These are phyloP conservation scores for Drosophila aff. DNA, from an alignment of 1,140 invertebrate genomes.

Conservation along the genomic window DNA sequence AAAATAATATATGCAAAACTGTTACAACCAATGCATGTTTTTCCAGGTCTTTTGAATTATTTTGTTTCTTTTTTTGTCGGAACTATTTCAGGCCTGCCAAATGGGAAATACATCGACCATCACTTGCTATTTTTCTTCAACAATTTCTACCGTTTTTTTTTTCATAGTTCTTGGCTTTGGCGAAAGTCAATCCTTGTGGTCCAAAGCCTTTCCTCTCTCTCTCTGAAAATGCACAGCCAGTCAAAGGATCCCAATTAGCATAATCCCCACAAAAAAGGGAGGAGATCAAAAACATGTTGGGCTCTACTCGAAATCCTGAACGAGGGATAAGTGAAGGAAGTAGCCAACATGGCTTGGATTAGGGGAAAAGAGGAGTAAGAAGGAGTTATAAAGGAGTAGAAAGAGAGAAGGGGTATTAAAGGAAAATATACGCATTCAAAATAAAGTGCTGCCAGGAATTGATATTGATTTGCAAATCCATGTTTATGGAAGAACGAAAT, in stretches of 20 bases:
- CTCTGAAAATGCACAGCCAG: background rate
- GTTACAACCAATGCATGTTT: background rate
- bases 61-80: background rate
- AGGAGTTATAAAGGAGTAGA: background rate
- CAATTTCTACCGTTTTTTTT: background rate
- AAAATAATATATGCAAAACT: background rate
- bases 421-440: background rate
- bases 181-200: background rate
- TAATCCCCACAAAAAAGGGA: constrained; percentile 10
- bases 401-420: background rate
- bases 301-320: background rate
- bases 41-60: background rate
- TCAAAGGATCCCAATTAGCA: constrained; percentile 39
- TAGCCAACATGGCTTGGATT: background rate
- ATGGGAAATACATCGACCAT: background rate
- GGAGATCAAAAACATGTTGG: constrained; percentile 1
- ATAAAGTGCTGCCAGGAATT: background rate
- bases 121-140: background rate
- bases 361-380: background rate
- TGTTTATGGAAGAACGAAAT: background rate
- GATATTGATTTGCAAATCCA: background rate
- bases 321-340: background rate
- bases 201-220: background rate
- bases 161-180: background rate
- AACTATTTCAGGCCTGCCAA: background rate